These are phyloP conservation scores for Astropecten irregularis DNA, from an alignment of 53 echinoderm and acorn worm genomes.

Conservation along the genomic window DNA sequence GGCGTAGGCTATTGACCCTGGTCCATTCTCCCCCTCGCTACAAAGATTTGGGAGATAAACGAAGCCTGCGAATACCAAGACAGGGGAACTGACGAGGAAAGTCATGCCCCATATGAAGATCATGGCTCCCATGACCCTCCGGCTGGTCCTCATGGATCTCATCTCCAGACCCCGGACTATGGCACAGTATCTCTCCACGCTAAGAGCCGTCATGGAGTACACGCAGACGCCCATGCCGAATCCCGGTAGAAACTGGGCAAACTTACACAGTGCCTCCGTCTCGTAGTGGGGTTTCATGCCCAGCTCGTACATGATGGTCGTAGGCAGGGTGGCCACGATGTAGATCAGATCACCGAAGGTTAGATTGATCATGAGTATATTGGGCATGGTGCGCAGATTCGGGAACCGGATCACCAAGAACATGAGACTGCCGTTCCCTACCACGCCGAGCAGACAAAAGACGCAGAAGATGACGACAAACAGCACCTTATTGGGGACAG, in stretches of 20 bases:
- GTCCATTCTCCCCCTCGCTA: background rate
- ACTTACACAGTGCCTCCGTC: slow-evolving; percentile 59
- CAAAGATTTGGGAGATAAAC: background rate
- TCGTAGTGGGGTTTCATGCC: slow-evolving; percentile 29
- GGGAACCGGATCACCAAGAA: slow-evolving; percentile 67
- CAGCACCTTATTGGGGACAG: background rate
- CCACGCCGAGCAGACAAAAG: slow-evolving; percentile 67
- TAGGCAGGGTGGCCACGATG: slow-evolving; percentile 66
- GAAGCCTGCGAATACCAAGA: slow-evolving; percentile 41
- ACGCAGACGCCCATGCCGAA: slow-evolving; percentile 74
- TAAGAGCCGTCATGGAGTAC: slow-evolving; percentile 74
- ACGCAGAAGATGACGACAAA: slow-evolving; percentile 59
- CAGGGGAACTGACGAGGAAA: slow-evolving; percentile 51
- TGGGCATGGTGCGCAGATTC: slow-evolving; percentile 75
- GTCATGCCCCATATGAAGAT: slow-evolving; percentile 72
- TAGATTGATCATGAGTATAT: slow-evolving; percentile 79
- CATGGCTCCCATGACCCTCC: slow-evolving; percentile 56
- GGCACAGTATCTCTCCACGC: slow-evolving; percentile 79
- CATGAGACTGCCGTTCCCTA: slow-evolving; percentile 74
- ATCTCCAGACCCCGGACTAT: slow-evolving; percentile 76
- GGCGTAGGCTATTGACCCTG: slow-evolving; percentile 31
- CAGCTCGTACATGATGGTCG: slow-evolving; percentile 59
- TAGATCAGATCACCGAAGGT: slow-evolving; percentile 75
- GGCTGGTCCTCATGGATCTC: slow-evolving; percentile 57
- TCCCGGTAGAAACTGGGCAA: slow-evolving; percentile 61